Base-by-base conservation (phyloP, 35 echinoderm and acorn worm genomes). In the Diadema setosum region DNA sequence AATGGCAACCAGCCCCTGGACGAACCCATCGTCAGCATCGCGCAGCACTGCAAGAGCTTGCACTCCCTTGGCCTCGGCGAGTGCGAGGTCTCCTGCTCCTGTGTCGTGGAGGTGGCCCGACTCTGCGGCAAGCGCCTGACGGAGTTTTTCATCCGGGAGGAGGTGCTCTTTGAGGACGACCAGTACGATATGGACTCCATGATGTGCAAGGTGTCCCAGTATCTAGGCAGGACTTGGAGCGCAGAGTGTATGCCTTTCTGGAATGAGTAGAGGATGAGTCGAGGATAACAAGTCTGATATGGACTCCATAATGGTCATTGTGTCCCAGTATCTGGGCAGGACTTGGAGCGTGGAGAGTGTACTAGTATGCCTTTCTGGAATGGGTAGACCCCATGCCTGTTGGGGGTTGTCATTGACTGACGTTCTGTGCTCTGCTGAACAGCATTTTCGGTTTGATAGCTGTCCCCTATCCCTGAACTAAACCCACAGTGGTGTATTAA, bases 51-150 rank as follows among this genome's bases (percentile, higher is more conserved):
- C 34, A 87, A 81, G 40, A 76, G 88, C 8, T 39, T 95, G 32
- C 40, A 87, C 14, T 92, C 89, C n/a, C 76, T 95, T 26, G 94
- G 94, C 26, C 61, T 95, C 0, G 89, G 94, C 29, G 94, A 95
- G 85, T 95, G 94, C 70, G 78, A 95, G 42, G 50, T 95, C 0
- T 91, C 90, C 4, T 92, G 94, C 45, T 73, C 80, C 37, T 85
- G 84, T 24, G 40, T 91, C 24, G 89, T 95, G 3, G 39, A 92
- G 26, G 45, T 95, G 39, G 85, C 89, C 21, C 31, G 83, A 32
- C 87, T 91, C 40, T 92, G 94, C 41, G 94, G 94, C 18, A 52
- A 85, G 46, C 31, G 85, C 9, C 83, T 95, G 23, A 70, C 58
- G 31, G 55, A 92, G 42, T 70, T 95, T 15, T 95, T 95, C 57